These are phyloP conservation scores for Nixonia krombeini DNA, from an alignment of 1,140 invertebrate species.

Conservation along the genomic window DNA sequence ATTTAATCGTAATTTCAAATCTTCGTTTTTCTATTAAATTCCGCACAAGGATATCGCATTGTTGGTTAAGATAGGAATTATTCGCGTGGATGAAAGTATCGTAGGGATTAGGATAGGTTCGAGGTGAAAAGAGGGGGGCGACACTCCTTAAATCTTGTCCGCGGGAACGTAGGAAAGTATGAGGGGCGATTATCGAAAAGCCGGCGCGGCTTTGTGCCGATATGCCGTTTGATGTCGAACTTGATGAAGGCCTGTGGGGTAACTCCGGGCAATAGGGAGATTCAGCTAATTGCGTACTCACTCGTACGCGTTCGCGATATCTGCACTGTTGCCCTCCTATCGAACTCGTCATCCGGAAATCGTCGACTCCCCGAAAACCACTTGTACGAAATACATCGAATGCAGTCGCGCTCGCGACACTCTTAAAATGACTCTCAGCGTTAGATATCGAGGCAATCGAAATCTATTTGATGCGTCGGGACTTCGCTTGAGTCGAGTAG, in stretches of 20 bases:
- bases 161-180: constrained; percentile 29
- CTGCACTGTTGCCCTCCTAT: constrained; percentile 35
- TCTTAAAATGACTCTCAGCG: too few species aligned
- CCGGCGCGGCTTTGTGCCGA: constrained; percentile 35
- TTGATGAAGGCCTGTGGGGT: constrained; percentile 34
- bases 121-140: too few species aligned
- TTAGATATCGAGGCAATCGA: too few species aligned
- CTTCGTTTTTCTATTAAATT: too few species aligned
- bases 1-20: too few species aligned
- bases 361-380: constrained; percentile 26
- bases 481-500: too few species aligned
- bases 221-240: constrained; percentile 42
- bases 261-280: constrained; percentile 30
- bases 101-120: too few species aligned
- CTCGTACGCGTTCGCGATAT: constrained; percentile 36
- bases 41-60: too few species aligned
- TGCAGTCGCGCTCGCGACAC: too few species aligned
- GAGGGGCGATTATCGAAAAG: constrained; percentile 44
- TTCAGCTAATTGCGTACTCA: constrained; percentile 38
- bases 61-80: too few species aligned
- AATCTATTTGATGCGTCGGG: too few species aligned
- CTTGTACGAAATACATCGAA: constrained; percentile 22
- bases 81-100: constrained; percentile 21
- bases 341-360: constrained; percentile 46
- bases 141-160: constrained; percentile 37